Percentiles rank a stretch among this genome's conserved stretches.
Conservation (phyloP, 1,140 invertebrate species). For the Oryctes rhinoceros region DNA sequence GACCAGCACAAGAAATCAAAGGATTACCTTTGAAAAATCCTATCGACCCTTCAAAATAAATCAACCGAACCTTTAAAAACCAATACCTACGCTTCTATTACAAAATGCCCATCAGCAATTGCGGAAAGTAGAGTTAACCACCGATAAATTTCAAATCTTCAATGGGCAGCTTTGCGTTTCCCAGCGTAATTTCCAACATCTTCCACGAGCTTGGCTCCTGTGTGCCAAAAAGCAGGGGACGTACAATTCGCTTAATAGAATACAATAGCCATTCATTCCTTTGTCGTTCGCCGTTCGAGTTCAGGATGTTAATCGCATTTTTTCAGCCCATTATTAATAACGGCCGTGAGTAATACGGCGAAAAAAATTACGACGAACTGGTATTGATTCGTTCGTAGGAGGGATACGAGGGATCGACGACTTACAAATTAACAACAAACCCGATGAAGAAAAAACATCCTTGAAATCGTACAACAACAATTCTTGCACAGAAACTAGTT, state of each 20-base stretch:
- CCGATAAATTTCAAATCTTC: too few species aligned
- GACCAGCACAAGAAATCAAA: too few species aligned
- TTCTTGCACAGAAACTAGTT: slow-evolving; percentile 1
- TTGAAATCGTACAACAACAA: slow-evolving; percentile 3
- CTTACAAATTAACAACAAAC: slow-evolving; percentile 13
- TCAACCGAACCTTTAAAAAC: too few species aligned
- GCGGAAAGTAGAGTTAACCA: too few species aligned
- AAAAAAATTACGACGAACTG: slow-evolving; percentile 15
- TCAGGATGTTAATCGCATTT: slow-evolving; percentile 14
- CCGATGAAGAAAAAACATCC: slow-evolving; percentile 1
- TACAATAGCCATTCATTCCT: slow-evolving; percentile 2
- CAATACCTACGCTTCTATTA: too few species aligned
- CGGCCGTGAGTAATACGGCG: neutral
- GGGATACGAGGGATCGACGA: neutral
- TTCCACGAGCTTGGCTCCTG: too few species aligned
- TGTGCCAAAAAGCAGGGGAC: neutral
- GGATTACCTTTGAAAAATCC: too few species aligned
- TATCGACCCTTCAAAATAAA: too few species aligned
- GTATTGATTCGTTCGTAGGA: slow-evolving; percentile 12
- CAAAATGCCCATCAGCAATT: too few species aligned
- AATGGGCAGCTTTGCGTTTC: too few species aligned
- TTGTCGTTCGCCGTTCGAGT: neutral
- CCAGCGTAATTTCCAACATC: too few species aligned
- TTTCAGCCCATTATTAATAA: neutral
- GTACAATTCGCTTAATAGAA: neutral